Conservation (phyloP, 2,797 vertebrate species). For the Otolemur crassicaudatus region DNA sequence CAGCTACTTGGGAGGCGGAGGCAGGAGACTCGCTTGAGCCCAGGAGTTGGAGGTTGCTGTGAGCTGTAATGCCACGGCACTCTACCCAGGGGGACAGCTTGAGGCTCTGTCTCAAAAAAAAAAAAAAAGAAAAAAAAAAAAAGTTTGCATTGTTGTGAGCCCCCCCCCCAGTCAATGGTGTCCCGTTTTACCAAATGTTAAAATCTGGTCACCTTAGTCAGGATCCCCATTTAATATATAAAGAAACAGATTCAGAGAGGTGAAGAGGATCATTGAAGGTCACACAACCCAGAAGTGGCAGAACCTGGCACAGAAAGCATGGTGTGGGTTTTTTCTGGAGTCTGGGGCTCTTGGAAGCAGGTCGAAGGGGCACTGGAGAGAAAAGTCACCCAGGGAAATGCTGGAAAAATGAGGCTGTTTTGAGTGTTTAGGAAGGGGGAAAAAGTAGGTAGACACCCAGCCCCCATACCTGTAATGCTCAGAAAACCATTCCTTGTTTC, state of each 20-base stretch:
- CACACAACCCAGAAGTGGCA: not conserved
- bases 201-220: not conserved
- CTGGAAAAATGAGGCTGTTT: not conserved
- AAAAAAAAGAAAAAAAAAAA: too few relatives aligned
- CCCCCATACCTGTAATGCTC: not conserved
- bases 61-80: too few relatives aligned
- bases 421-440: not conserved
- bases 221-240: not conserved
- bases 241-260: not conserved
- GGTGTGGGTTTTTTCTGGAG: not conserved
- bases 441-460: not conserved
- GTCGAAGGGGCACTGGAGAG: not conserved
- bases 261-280: not conserved
- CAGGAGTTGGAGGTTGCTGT: too few relatives aligned
- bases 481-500: not conserved
- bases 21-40: too few relatives aligned
- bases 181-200: too few relatives aligned
- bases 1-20: too few relatives aligned
- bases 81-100: too few relatives aligned
- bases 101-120: too few relatives aligned
- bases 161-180: too few relatives aligned
- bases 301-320: not conserved
- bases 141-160: too few relatives aligned
- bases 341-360: not conserved
- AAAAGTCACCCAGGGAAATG: too few relatives aligned